A percentile compares a stretch with the other conserved stretches of the same genome.
Conservation (phyloP, 2,113 vertebrate species). For the Delphinus delphis region DNA sequence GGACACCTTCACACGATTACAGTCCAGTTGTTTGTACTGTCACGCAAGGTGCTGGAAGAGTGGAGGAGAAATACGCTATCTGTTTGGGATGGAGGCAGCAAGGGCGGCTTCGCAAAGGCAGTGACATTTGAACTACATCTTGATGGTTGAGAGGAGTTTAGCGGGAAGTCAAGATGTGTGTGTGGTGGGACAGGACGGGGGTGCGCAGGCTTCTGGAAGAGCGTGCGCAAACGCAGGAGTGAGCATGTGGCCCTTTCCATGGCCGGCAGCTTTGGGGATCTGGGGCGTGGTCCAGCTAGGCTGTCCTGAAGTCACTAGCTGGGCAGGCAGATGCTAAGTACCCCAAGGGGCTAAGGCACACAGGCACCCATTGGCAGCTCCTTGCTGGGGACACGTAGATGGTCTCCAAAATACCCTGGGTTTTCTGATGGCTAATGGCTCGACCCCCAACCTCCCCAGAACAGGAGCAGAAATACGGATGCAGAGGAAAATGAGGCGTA, state of each 20-base stretch:
- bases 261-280: background rate
- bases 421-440: background rate
- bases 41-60: fast-evolving
- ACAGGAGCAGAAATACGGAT: background rate
- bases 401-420: background rate
- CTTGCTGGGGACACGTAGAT: background rate
- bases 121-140: background rate
- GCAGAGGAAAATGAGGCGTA: background rate
- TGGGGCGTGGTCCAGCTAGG: background rate
- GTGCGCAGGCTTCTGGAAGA: background rate
- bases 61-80: background rate
- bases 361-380: background rate
- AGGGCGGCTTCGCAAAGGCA: background rate
- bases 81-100: background rate
- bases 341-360: background rate
- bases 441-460: background rate
- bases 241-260: background rate
- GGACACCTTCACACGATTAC: no score
- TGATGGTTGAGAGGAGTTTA: background rate
- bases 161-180: background rate
- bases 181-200: background rate
- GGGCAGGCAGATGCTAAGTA: background rate
- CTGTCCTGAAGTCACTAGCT: background rate
- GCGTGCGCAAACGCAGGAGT: fast-evolving
- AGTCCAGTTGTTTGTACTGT: no score